These are phyloP conservation scores for Lordiphosa clarofinis DNA, from an alignment of 1,140 invertebrate species.

Conservation along the genomic window DNA sequence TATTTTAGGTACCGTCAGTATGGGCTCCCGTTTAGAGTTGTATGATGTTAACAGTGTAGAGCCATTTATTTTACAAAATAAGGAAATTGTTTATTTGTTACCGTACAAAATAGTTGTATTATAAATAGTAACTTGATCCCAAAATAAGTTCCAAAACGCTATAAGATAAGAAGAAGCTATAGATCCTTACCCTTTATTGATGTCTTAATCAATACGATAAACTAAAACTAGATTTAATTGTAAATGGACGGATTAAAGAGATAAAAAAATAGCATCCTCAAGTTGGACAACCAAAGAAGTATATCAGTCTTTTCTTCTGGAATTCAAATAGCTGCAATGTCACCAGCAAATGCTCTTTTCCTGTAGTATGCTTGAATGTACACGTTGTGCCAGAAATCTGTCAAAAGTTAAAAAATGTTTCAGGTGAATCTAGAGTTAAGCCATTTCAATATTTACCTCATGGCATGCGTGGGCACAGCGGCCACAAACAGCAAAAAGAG, in stretches of 20 bases:
- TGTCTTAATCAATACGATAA: too few relatives aligned
- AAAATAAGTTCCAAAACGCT: too few relatives aligned
- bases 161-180: too few relatives aligned
- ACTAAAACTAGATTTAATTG: too few relatives aligned
- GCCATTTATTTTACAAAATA: slow-evolving; percentile 1
- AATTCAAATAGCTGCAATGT: background rate
- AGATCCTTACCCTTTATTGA: too few relatives aligned
- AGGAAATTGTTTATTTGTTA: background rate
- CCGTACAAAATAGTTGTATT: background rate
- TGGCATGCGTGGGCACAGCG: slow-evolving; percentile 64
- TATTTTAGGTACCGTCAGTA: background rate
- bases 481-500: slow-evolving; percentile 65
- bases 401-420: background rate
- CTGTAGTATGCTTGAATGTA: slow-evolving; percentile 34
- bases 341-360: slow-evolving; percentile 44
- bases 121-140: background rate
- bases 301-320: slow-evolving; percentile 30
- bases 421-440: rapidly evolving
- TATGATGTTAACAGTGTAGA: background rate
- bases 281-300: background rate
- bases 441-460: slow-evolving; percentile 43
- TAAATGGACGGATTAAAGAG: background rate
- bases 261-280: background rate
- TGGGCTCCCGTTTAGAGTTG: background rate
- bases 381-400: slow-evolving; percentile 38